These are phyloP conservation scores for Entomobrya multifasciata DNA, from an alignment of 2,888 invertebrate species.

Conservation along the genomic window DNA sequence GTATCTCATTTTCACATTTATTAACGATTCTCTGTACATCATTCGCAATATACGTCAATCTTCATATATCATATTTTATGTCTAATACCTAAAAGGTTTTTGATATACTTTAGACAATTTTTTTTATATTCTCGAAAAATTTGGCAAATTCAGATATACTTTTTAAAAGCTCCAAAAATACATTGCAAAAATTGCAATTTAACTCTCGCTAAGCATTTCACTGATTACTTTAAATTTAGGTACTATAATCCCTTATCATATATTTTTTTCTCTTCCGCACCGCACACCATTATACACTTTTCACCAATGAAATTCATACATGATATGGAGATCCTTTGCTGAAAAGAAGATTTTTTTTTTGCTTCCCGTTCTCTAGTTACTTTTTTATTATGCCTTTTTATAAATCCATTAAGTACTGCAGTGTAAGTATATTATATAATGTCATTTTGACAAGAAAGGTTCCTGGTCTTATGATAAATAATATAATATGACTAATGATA, in stretches of 20 bases:
- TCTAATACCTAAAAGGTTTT: not conserved
- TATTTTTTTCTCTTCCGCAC: not conserved
- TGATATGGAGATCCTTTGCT: not conserved
- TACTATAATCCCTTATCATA: too few species aligned
- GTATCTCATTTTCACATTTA: slow-evolving; percentile 26
- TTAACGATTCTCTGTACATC: too few species aligned
- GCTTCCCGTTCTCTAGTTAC: not conserved
- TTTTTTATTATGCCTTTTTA: too few species aligned
- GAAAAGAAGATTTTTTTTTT: not conserved
- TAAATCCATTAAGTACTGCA: too few species aligned
- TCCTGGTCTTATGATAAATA: too few species aligned
- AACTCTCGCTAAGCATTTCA: too few species aligned
- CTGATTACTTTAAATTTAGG: too few species aligned
- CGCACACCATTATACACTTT: not conserved
- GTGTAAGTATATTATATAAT: too few species aligned
- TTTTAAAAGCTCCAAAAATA: slow-evolving; percentile 65
- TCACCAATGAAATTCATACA: not conserved
- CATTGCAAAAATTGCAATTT: slow-evolving; percentile 46
- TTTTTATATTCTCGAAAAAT: not conserved
- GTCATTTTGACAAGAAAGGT: too few species aligned
- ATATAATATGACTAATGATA: too few species aligned
- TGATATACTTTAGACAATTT: not conserved
- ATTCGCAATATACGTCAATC: not conserved
- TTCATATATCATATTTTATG: not conserved
- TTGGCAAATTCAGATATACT: slow-evolving; percentile 35